Conservation (phyloP, 1,140 invertebrate genomes). For the Contarinia nasturtii region DNA sequence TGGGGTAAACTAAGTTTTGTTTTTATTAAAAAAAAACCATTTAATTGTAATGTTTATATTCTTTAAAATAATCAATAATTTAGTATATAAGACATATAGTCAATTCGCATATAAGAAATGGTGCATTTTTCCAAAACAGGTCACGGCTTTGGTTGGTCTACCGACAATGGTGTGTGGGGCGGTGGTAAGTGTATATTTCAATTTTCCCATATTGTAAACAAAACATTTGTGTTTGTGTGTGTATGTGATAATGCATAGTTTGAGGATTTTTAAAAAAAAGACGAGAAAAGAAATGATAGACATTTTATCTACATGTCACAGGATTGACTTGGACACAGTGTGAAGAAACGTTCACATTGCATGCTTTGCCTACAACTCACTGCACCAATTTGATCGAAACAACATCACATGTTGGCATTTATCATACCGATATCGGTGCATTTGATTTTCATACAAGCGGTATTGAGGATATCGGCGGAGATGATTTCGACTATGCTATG, state of each 20-base stretch:
- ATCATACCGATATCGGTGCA: slow-evolving; percentile 34
- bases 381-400: slow-evolving; percentile 35
- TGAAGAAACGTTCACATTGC: slow-evolving; percentile 35
- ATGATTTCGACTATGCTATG: slow-evolving; percentile 38
- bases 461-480: slow-evolving; percentile 28
- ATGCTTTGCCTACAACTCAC: slow-evolving; percentile 36
- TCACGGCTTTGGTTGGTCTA: slow-evolving; percentile 38
- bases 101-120: no score
- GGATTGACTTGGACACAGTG: slow-evolving; percentile 38
- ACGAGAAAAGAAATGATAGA: neutral
- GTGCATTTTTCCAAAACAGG: no score
- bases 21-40: neutral
- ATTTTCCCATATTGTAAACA: no score
- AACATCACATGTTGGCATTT: slow-evolving; percentile 30
- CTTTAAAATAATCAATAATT: no score
- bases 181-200: slow-evolving; percentile 24
- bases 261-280: neutral
- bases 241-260: no score
- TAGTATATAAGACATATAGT: no score
- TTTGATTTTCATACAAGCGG: slow-evolving; percentile 30
- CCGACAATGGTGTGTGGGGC: slow-evolving; percentile 38
- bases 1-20: no score
- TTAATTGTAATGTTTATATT: slow-evolving; percentile 8
- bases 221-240: no score
- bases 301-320: slow-evolving; percentile 8